A percentile compares a stretch with the other conserved stretches of the same genome.
phyloP scores from a whole-genome alignment of 2,797 vertebrate genomes.

The Balearica regulorum region DNA sequence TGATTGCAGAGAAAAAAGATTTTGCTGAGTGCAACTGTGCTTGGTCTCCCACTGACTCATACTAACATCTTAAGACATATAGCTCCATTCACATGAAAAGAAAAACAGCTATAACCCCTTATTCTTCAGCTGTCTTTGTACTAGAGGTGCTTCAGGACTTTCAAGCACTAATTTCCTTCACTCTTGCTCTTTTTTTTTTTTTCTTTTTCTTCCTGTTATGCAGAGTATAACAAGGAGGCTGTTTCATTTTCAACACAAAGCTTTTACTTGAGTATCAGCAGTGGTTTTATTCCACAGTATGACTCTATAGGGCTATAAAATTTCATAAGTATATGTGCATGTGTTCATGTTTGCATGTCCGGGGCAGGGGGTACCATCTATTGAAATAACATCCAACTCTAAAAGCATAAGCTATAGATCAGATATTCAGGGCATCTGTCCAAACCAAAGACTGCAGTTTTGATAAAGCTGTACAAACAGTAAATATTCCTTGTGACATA shows the following conservation, averaged over 20 bases:
- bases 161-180: neutral
- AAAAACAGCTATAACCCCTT: neutral
- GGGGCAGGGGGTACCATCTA: accelerated
- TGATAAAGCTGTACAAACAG: neutral
- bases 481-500: neutral
- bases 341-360: neutral
- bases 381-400: neutral
- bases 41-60: neutral
- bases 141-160: neutral
- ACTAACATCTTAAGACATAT: neutral
- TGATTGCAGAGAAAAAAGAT: neutral
- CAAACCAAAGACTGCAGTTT: neutral
- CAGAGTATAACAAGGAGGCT: neutral
- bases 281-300: neutral
- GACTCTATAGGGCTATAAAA: neutral
- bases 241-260: neutral
- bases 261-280: neutral
- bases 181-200: neutral
- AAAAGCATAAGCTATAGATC: neutral
- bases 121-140: neutral
- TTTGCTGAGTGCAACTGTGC: neutral
- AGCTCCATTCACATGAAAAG: neutral
- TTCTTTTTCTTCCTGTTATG: neutral
- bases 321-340: accelerated
- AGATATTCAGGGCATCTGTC: neutral